Evolutionary conservation across 2,113 vertebrate genomes (phyloP).

Genomic region (Sebastes schlegelii): DNA sequence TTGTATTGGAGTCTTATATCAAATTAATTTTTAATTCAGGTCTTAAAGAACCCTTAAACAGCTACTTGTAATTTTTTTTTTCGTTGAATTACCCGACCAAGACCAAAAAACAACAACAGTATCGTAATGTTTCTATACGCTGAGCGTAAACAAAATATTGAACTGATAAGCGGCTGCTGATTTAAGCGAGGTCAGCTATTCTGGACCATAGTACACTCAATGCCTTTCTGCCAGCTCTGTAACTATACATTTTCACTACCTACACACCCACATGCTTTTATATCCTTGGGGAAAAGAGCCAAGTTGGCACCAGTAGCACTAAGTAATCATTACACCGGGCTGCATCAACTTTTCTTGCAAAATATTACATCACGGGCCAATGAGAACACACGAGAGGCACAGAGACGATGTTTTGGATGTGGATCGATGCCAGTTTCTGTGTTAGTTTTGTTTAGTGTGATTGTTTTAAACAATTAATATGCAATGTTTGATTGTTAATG

Average conservation of each 20-base stretch:
- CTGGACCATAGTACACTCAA: conserved; percentile 50
- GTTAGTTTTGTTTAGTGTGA: not conserved
- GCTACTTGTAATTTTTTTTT: not conserved
- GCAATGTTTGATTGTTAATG: not conserved
- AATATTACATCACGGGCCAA: conserved; percentile 10
- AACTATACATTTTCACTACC: conserved; percentile 41
- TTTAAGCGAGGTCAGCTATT: conserved; percentile 60
- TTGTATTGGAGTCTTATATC: not conserved
- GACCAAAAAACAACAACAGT: not conserved
- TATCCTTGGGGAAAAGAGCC: conserved; percentile 35
- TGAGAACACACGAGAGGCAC: conserved; percentile 14
- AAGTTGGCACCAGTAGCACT: conserved; percentile 52
- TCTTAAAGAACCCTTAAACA: not conserved
- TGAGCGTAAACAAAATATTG: conserved; percentile 24
- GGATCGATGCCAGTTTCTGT: not conserved
- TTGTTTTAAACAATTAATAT: not conserved
- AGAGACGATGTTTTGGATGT: not conserved
- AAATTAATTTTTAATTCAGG: not conserved
- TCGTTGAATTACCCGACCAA: not conserved
- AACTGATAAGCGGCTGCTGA: conserved; percentile 47
- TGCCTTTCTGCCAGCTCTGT: conserved; percentile 45
- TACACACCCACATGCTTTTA: conserved; percentile 44
- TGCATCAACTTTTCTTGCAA: conserved; percentile 14
- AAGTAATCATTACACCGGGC: conserved; percentile 48
- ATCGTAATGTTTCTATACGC: conserved; percentile 11